These are phyloP conservation scores for Tenthredo amoena DNA, from an alignment of 2,888 invertebrate genomes.

Conservation along the genomic window DNA sequence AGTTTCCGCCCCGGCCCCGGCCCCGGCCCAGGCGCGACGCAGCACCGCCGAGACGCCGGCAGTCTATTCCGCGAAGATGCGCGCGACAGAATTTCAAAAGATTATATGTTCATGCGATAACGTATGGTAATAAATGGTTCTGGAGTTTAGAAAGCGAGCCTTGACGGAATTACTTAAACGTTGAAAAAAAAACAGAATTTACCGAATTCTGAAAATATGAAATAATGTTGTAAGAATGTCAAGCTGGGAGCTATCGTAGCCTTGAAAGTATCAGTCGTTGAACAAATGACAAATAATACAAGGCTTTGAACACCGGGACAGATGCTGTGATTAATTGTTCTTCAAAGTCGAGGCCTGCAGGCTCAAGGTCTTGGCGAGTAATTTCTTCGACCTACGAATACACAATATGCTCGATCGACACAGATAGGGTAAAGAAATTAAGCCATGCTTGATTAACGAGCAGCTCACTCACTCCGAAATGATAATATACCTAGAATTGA, in stretches of 20 bases:
- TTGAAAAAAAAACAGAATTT: background rate
- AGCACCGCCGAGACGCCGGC: background rate
- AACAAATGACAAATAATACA: background rate
- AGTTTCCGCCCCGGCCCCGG: conserved; percentile 43
- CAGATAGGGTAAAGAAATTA: background rate
- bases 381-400: background rate
- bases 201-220: background rate
- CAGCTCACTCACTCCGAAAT: background rate
- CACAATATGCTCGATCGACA: background rate
- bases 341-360: background rate
- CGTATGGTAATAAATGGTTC: background rate
- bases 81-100: background rate
- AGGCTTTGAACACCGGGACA: background rate
- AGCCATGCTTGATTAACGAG: background rate
- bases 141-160: background rate
- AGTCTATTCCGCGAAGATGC: conserved; percentile 19
- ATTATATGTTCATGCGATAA: background rate
- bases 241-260: background rate
- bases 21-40: background rate
- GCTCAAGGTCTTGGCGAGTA: conserved; percentile 11
- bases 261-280: background rate
- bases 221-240: background rate
- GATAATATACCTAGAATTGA: background rate
- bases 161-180: background rate
- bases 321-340: conserved; percentile 10